phyloP scores from a whole-genome alignment of 2,888 invertebrate genomes.

The Lepas anatifera region DNA sequence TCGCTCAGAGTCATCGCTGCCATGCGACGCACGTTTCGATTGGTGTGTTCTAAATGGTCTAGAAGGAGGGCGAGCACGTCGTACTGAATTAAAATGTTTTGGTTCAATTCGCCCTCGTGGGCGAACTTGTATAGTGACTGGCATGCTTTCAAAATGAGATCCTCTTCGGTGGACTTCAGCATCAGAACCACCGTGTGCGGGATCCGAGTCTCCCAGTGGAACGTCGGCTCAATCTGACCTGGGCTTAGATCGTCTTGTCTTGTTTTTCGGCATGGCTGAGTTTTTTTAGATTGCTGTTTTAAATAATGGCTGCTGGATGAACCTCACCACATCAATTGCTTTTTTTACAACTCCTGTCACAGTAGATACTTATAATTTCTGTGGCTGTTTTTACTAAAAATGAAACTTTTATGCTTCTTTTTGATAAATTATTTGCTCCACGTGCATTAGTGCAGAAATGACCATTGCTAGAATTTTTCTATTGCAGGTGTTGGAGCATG shows the following conservation, averaged over 20 bases:
- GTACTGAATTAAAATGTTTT: background rate
- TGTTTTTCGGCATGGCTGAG: background rate
- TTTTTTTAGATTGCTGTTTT: constrained; percentile 31
- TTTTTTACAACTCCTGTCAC: no score
- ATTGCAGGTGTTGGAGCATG: no score
- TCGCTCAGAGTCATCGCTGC: background rate
- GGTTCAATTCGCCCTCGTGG: background rate
- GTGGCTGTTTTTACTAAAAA: no score
- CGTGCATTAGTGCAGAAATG: no score
- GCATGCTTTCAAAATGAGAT: constrained; percentile 2
- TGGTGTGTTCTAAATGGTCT: background rate
- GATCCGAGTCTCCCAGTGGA: background rate
- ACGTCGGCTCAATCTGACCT: background rate
- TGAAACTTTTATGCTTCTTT: no score
- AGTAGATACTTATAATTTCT: no score
- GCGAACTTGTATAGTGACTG: constrained; percentile 1
- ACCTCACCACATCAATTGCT: no score
- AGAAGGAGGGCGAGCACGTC: background rate
- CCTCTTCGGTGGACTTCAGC: constrained; percentile 4
- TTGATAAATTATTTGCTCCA: no score
- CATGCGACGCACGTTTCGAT: background rate
- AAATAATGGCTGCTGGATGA: no score
- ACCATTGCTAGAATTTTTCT: no score
- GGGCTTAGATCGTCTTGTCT: background rate
- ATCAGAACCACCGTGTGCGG: constrained; percentile 1